Conservation (phyloP, 2,888 invertebrate species). For the Sarcophaga rosellei region DNA sequence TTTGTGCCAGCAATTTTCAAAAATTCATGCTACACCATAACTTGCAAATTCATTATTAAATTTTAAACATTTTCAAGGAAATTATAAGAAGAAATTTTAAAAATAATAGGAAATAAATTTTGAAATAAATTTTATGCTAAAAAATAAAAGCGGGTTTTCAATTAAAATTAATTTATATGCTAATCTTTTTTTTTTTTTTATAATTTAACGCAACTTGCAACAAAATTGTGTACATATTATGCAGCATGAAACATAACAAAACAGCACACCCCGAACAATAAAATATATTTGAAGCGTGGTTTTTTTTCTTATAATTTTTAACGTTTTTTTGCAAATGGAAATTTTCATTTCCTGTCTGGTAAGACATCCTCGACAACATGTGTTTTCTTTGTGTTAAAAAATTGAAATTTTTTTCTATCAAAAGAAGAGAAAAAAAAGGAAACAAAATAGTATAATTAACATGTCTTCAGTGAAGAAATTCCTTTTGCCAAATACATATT, state of each 20-base stretch:
- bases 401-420: background rate
- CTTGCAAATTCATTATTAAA: no score
- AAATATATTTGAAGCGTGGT: constrained; percentile 1
- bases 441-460: constrained; percentile 28
- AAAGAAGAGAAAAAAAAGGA: background rate
- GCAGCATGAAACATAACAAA: constrained; percentile 15
- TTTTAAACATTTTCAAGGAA: no score
- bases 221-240: constrained; percentile 11
- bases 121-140: no score
- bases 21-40: no score
- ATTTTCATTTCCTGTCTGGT: constrained; percentile 45
- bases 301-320: background rate
- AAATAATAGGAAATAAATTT: no score
- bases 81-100: no score
- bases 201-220: background rate
- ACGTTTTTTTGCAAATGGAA: background rate
- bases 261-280: background rate
- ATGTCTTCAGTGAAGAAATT: constrained; percentile 9
- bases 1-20: no score
- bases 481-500: no score
- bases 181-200: background rate
- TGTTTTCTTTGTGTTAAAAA: background rate
- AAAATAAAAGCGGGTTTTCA: no score
- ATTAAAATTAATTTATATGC: background rate
- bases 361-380: constrained; percentile 38